Evolutionary conservation across 2,888 invertebrate genomes (phyloP).

Genomic region (Proisotoma minuta): DNA sequence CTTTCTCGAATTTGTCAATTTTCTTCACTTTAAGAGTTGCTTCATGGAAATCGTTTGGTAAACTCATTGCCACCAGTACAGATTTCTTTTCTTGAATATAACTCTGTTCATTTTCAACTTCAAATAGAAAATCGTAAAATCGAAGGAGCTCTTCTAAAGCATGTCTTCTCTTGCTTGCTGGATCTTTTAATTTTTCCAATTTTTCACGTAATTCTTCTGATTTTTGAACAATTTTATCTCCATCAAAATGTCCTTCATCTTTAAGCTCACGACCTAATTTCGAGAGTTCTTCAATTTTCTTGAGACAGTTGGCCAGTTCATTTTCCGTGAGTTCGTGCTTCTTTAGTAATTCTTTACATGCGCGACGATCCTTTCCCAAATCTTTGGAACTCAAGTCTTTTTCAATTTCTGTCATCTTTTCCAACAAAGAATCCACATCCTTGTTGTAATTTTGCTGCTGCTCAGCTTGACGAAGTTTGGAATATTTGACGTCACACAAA

Average conservation of each 20-base stretch:
- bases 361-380: slow-evolving; percentile 74
- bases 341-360: slow-evolving; percentile 65
- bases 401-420: slow-evolving; percentile 71
- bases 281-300: not conserved
- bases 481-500: slow-evolving; percentile 62
- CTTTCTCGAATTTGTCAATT: slow-evolving; percentile 78
- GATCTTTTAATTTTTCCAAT: slow-evolving; percentile 67
- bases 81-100: slow-evolving; percentile 63
- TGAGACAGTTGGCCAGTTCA: not conserved
- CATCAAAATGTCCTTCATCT: slow-evolving; percentile 91
- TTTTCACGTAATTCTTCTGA: slow-evolving; percentile 67
- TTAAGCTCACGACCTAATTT: slow-evolving; percentile 77
- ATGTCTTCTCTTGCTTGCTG: slow-evolving; percentile 65
- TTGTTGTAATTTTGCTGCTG: slow-evolving; percentile 68
- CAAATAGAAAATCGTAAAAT: slow-evolving; percentile 89
- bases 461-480: slow-evolving; percentile 58
- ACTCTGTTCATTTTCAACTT: slow-evolving; percentile 76
- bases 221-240: slow-evolving; percentile 73
- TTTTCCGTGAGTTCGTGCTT: not conserved
- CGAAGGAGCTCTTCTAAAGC: slow-evolving; percentile 77
- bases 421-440: slow-evolving; percentile 78
- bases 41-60: not conserved
- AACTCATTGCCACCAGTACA: not conserved
- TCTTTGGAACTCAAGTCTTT: not conserved
- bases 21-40: not conserved